Evolutionary conservation across 92 coral and sea anemone species (phyloP), one percentile per base, ranked within the genome.

Genomic region (Chrysogorgia sp.): DNA sequence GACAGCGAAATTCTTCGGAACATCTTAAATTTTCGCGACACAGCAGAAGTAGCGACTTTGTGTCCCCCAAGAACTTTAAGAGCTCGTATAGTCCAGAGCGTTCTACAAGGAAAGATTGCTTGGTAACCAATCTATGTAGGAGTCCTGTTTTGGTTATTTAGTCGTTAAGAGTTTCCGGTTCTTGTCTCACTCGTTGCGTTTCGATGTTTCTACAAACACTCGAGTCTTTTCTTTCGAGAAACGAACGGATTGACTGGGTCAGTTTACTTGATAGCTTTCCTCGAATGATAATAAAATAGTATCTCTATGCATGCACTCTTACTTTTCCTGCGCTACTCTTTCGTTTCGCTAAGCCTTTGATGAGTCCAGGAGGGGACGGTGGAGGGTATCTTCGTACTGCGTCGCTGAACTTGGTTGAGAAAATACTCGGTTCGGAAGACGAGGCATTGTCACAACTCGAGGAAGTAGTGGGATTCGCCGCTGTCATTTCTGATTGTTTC

Each of bases 321-420:
- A 94, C 98, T 89, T 96, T 96, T 34, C 99, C 99, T 72, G 90
- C 99, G 0, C 92, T 87, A 32, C 99, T 83, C 55, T 55, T 72
- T 10, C 79, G 79, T 62, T 96, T 93, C 10, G 90, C 84, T n/a
- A 86, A 74, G 49, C 82, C 85, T 77, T 96, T 96, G 9, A 92
- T 90, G 62, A 96, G 88, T 35, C 96, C 90, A 0, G 99, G 97
- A 22, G 99, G 99, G 20, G 88, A 90, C 15, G 97, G 88, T 32
- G 96, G 96, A 71, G 91, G 88, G 45, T 96, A 89, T 37, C 86
- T 52, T 14, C 97, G 90, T 24, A 96, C 62, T 25, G 90, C 90
- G 58, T 90, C 90, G 83, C 86, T 88, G 61, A 87, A 96, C 71
- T 96, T 96, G 17, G 97, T 92, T 10, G 99, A 91, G 79, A 89